Conservation (phyloP, 2,797 vertebrate species). For the Poecilia picta region DNA sequence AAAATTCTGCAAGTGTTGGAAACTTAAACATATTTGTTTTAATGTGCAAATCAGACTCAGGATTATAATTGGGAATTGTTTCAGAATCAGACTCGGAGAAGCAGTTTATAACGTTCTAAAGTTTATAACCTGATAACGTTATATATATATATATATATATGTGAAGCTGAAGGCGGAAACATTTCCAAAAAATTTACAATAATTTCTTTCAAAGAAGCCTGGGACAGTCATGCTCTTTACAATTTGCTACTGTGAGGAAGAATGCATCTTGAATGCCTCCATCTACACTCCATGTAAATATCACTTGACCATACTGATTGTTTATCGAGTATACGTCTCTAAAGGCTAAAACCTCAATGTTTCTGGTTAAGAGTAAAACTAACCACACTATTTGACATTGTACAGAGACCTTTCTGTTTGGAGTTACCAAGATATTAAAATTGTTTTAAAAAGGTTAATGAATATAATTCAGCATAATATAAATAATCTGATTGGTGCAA, state of each 20-base stretch:
- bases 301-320: neutral
- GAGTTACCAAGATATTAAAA: neutral
- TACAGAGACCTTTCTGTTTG: neutral
- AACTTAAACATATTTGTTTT: neutral
- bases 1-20: neutral
- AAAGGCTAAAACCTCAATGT: neutral
- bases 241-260: neutral
- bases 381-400: neutral
- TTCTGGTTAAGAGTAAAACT: neutral
- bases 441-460: no score
- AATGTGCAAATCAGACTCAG: neutral
- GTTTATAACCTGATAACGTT: no score
- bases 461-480: conserved; percentile 14
- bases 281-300: no score
- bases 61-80: neutral
- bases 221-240: neutral
- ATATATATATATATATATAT: no score
- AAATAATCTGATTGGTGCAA: conserved; percentile 43
- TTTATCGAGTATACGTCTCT: neutral
- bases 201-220: neutral
- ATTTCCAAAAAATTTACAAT: neutral
- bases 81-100: neutral
- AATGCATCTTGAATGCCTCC: neutral
- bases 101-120: neutral
- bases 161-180: neutral